Base-by-base conservation (phyloP, 2,797 vertebrate species). In the Apogon talboti region DNA sequence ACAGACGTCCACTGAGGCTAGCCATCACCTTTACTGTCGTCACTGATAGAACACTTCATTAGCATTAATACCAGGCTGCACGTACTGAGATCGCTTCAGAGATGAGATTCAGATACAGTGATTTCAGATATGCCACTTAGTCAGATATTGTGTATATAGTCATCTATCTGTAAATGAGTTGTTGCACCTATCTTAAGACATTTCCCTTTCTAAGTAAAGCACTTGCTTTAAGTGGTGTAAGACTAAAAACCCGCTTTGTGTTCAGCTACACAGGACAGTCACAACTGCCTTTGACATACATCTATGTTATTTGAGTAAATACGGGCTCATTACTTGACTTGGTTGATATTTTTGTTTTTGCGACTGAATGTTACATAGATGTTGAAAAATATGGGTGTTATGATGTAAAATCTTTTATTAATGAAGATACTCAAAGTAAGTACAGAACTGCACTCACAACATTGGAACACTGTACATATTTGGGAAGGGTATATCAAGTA, bases 21-120 rank as follows among this genome's bases (percentile, higher is more conserved):
- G 82, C 81, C 82, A 82, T 88, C 88, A 85, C 78, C 80, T 84
- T 86, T 82, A 85, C 74, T 66, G 83, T 81, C 74, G 64, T 60
- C 57, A 53, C 61, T 64, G 79, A 82, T 76, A 79, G 80, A 63
- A 76, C 74, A 53, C 8, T 40, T 72, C 71, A 86, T 87, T 81
- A 87, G 74, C 83, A 85, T 87, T 89, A 91, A 79, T 64, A 78
- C 51, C 53, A 51, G 57, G 55, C 41, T 63, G 57, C 71, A 63
- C 15, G 69, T 47, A 10, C 15, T 59, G 67, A 78, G 73, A 85
- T 83, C 44, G 54, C 33, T 35, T 35, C 33, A 35, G 84, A 79
- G 19, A 66, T 15, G 66, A 76, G 68, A 52, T 61, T 40, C 21
- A 64, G 64, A 74, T 12, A 35, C 33, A 28, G 43, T 16, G 38